Conservation (phyloP, 2,113 vertebrate species). For the Edolisoma coerulescens region DNA sequence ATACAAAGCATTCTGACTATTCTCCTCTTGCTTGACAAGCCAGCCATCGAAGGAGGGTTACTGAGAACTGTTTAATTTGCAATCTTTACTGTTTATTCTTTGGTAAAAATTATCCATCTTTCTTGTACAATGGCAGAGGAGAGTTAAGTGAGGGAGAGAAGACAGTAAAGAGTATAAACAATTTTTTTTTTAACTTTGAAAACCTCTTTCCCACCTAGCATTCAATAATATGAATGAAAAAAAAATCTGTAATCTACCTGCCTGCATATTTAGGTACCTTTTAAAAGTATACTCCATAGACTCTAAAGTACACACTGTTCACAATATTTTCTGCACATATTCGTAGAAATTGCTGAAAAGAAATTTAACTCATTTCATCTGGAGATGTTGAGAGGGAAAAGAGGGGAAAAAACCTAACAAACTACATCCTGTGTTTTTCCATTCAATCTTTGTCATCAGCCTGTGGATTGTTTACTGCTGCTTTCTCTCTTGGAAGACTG, state of each 20-base stretch:
- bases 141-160: neutral
- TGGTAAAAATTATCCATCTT: neutral
- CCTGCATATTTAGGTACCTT: neutral
- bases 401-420: fast-evolving
- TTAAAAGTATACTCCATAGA: neutral
- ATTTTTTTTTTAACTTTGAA: neutral
- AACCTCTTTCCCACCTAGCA: neutral
- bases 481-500: neutral
- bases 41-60: neutral
- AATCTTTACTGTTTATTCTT: neutral
- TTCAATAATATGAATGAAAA: neutral
- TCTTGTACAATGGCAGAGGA: neutral
- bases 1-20: neutral
- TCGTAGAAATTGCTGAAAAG: neutral
- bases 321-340: neutral
- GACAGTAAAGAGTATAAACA: neutral
- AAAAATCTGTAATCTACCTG: neutral
- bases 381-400: neutral
- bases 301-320: neutral
- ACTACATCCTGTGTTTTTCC: neutral
- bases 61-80: neutral
- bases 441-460: neutral
- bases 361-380: neutral
- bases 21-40: neutral
- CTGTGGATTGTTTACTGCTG: neutral